These are phyloP conservation scores for Sebastiscus tertius DNA, from an alignment of 2,797 vertebrate species.

Conservation along the genomic window DNA sequence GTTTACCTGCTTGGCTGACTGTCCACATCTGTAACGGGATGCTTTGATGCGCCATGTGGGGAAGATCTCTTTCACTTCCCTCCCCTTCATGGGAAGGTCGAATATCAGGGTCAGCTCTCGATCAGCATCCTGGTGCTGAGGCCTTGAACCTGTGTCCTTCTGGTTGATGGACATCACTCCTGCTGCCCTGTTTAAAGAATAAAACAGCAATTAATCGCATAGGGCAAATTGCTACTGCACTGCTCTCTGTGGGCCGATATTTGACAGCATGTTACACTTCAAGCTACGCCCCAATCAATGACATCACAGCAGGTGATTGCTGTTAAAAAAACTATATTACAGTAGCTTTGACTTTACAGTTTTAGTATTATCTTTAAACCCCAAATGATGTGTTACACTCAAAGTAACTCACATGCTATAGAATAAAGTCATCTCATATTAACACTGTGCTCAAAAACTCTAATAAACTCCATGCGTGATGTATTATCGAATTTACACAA, in stretches of 20 bases:
- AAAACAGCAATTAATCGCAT: neutral
- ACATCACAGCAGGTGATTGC: neutral
- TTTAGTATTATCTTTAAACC: neutral
- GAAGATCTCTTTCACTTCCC: neutral
- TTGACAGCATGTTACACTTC: neutral
- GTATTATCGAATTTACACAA: neutral
- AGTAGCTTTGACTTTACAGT: neutral
- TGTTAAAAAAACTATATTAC: neutral
- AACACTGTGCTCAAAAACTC: neutral
- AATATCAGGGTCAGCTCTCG: slow-evolving; percentile 2
- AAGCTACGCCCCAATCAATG: neutral
- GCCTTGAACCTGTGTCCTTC: neutral
- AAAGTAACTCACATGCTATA: neutral
- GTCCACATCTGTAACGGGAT: slow-evolving; percentile 7
- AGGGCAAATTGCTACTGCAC: neutral
- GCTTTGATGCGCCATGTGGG: slow-evolving; percentile 12
- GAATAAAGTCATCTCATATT: neutral
- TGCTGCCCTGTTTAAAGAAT: neutral
- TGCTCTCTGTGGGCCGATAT: neutral
- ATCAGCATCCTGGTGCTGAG: neutral
- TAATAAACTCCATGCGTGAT: neutral
- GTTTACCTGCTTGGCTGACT: slow-evolving; percentile 20
- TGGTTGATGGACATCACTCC: neutral
- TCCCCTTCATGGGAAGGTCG: neutral
- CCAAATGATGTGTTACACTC: neutral